These are phyloP conservation scores for Tenebrio molitor DNA, from an alignment of 1,140 invertebrate genomes.

Conservation along the genomic window DNA sequence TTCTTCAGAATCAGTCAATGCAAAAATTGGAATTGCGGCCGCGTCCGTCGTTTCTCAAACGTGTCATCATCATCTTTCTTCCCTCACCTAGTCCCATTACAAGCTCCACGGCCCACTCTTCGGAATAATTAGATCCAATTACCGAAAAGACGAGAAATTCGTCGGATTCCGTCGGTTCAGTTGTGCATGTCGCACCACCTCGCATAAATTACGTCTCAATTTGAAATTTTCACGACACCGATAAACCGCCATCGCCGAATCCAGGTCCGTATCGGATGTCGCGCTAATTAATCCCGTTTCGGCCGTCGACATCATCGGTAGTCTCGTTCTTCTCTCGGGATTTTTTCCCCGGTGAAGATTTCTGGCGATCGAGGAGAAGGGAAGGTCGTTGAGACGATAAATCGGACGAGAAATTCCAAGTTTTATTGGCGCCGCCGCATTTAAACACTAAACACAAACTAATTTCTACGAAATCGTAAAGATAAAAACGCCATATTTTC, in stretches of 20 bases:
- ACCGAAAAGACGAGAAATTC: neutral
- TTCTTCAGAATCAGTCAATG: no score
- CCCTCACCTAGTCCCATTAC: no score
- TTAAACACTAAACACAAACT: constrained; percentile 40
- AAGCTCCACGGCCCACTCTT: neutral
- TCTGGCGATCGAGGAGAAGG: constrained; percentile 5
- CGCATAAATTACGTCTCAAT: constrained; percentile 20
- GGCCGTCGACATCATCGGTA: constrained; percentile 8
- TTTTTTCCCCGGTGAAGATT: constrained; percentile 7
- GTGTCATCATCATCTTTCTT: no score
- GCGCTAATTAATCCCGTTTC: constrained; percentile 21
- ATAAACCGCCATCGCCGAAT: constrained; percentile 1
- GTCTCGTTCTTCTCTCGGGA: no score
- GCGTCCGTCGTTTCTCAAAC: no score
- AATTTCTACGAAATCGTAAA: constrained; percentile 40
- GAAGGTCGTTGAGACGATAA: constrained; percentile 31
- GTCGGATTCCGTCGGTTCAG: constrained; percentile 5
- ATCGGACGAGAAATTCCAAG: constrained; percentile 33
- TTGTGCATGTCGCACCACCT: neutral
- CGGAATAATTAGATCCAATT: neutral
- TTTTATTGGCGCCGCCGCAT: constrained; percentile 36
- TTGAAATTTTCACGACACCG: neutral
- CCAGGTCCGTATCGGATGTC: constrained; percentile 20
- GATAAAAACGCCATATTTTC: constrained; percentile 35
- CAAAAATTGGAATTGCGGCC: no score